A percentile compares a stretch with the other conserved stretches of the same genome.
These are phyloP conservation scores for Nomada hirtipes DNA, from an alignment of 2,888 invertebrate species.

Conservation along the genomic window DNA sequence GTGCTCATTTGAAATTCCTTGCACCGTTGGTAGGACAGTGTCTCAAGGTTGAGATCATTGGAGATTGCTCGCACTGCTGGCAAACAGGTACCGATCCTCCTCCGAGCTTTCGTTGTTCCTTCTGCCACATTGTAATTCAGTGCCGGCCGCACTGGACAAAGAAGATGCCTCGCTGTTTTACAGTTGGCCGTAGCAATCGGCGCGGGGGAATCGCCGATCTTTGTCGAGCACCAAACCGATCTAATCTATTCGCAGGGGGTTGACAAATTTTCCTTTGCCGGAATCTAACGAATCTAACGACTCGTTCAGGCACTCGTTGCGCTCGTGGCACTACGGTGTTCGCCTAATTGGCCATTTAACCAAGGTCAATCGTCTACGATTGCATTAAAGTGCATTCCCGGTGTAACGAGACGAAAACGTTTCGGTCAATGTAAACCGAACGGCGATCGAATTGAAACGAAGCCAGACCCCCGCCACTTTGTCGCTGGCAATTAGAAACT, in stretches of 20 bases:
- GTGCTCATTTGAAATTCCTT: not conserved
- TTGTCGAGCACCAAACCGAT: no score
- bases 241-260: not conserved
- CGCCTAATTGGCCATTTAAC: conserved; percentile 58
- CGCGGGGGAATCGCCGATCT: no score
- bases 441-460: not conserved
- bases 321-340: conserved; percentile 55
- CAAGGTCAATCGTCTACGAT: conserved; percentile 60
- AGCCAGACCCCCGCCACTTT: not conserved
- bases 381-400: conserved; percentile 64
- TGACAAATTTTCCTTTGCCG: conserved; percentile 8
- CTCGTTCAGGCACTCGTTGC: conserved; percentile 54
- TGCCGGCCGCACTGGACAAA: not conserved
- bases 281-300: conserved; percentile 34
- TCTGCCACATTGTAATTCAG: not conserved
- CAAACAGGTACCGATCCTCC: not conserved
- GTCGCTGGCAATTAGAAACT: not conserved
- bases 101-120: not conserved
- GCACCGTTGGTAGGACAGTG: not conserved
- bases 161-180: no score
- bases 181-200: no score
- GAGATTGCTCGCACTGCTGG: not conserved
- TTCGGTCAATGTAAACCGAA: conserved; percentile 17
- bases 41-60: not conserved
- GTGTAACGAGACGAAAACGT: conserved; percentile 45